phyloP scores from a whole-genome alignment of 2,113 vertebrate species.

The Chaetops frenatus region DNA sequence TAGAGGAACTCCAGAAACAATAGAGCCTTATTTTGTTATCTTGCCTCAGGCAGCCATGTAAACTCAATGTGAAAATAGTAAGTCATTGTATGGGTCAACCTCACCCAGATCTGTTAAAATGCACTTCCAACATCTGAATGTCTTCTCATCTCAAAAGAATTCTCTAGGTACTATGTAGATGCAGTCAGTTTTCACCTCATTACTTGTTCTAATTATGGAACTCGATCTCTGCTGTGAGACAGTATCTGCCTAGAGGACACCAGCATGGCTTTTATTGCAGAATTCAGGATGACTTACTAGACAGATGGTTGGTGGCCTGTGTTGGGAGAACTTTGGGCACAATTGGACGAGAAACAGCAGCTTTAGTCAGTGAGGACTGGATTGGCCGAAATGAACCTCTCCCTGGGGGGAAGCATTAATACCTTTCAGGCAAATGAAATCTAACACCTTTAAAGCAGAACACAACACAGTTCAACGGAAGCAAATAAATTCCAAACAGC shows the following conservation, averaged over 20 bases:
- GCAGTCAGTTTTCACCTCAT: neutral
- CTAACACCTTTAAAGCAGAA: neutral
- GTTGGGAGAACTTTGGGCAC: constrained; percentile 80
- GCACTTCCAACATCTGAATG: neutral
- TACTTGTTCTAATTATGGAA: neutral
- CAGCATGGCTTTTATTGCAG: neutral
- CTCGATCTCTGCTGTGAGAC: neutral
- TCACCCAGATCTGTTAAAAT: neutral
- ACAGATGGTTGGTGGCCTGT: constrained; percentile 75
- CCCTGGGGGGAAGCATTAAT: constrained; percentile 49
- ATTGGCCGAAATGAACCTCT: constrained; percentile 95
- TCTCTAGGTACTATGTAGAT: neutral
- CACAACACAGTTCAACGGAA: neutral
- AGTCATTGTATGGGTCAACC: neutral
- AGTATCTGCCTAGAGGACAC: neutral
- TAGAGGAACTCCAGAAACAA: neutral
- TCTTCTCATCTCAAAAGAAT: neutral
- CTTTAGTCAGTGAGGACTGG: constrained; percentile 83
- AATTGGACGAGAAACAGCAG: constrained; percentile 79
- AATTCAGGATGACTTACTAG: constrained; percentile 77
- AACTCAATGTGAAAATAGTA: neutral
- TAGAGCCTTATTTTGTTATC: neutral
- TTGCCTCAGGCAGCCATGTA: neutral
- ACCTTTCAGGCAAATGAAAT: neutral
- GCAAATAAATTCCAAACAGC: neutral